phyloP scores from a whole-genome alignment of 2,113 vertebrate genomes.

The Hymenochirus boettgeri region DNA sequence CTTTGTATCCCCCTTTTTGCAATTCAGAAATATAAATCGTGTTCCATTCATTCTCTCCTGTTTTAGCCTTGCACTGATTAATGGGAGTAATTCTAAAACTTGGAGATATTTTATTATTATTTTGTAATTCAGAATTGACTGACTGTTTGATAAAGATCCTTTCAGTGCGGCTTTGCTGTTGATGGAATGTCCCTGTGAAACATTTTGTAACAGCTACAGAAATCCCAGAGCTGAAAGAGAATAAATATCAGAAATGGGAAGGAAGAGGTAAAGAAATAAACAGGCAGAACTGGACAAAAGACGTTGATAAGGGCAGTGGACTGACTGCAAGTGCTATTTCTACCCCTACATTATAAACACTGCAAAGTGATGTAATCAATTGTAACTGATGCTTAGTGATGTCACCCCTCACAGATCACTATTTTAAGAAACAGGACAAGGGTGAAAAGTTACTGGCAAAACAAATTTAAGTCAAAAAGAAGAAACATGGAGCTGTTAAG shows the following conservation, averaged over 20 bases:
- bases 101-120: constrained; percentile 49
- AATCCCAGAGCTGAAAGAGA: constrained; percentile 15
- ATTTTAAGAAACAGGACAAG: too few species aligned
- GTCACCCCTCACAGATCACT: too few species aligned
- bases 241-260: constrained; percentile 23
- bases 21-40: too few species aligned
- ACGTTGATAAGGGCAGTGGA: neutral
- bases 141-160: constrained; percentile 49
- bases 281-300: neutral
- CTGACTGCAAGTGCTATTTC: too few species aligned
- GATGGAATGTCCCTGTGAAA: constrained; percentile 37
- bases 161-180: constrained; percentile 45
- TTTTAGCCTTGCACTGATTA: constrained; percentile 52
- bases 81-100: constrained; percentile 52
- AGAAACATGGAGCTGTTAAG: too few species aligned
- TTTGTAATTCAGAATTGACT: constrained; percentile 54
- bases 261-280: constrained; percentile 20
- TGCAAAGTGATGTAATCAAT: too few species aligned
- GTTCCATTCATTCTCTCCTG: too few species aligned
- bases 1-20: too few species aligned
- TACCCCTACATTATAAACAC: too few species aligned
- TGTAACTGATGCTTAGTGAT: too few species aligned
- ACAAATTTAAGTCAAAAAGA: too few species aligned
- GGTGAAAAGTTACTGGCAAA: too few species aligned
- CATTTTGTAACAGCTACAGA: neutral